Evolutionary conservation across 2,888 invertebrate species (phyloP), one percentile per base, ranked within the genome.

Genomic region (Synergus gifuensis): DNA sequence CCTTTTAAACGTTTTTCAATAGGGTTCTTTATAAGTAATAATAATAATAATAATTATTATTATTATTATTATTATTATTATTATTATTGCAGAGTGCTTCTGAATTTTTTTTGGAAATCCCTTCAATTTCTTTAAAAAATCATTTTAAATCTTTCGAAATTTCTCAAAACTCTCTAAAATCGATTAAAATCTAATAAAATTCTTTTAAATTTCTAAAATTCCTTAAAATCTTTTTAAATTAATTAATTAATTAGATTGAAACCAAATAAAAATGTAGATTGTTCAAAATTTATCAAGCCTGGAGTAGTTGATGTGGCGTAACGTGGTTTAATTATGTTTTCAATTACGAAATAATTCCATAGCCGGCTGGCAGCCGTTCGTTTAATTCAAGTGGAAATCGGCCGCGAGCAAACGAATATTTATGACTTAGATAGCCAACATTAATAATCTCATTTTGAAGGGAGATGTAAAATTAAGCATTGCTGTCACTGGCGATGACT

Each of bases 341-440:
- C 73, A 73, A 73, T 73, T 73, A 73, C 73, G 49, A 73, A 73
- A 73, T 73, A 73, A 73, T 73, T 73, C 73, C 73, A 73, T 73
- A 73, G 73, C 36, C 54, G 73, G 49, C 73, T 73, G 49, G 73
- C 54, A 49, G n/a, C 18, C 28, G 36, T 54, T 28, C 49, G 36
- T 73, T 73, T 73, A 73, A 73, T 73, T 73, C 73, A 73, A 73
- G 49, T 73, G 73, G 73, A 73, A 73, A 73, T 73, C 54, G 73
- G 36, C 73, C 49, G 36, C 49, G 54, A 73, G 73, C 73, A 54
- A 73, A 73, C 36, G 73, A 73, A 73, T 73, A 73, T 73, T 73
- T 73, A 73, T 73, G 49, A n/a, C 73, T 54, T 28, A 73, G 73
- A 54, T 73, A 73, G 49, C 22, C 49, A 73, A 73, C 73, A 73